Evolutionary conservation across 2,113 vertebrate species (phyloP).

Genomic region (Gobius niger): DNA sequence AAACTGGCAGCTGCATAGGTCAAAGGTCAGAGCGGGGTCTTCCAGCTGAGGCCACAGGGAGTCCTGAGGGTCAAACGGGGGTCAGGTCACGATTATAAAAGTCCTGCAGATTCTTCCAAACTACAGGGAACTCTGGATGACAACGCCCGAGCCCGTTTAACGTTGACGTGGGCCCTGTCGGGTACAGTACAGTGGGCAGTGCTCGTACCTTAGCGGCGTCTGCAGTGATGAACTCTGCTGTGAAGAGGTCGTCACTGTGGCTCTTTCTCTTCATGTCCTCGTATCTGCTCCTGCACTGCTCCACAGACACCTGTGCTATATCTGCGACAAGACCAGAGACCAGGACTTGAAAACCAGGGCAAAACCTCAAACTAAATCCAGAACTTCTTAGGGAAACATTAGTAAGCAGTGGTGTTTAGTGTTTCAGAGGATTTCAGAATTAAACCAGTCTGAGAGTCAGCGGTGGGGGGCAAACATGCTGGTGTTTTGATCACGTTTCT

Average conservation of each 20-base stretch:
- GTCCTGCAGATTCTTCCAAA: too few relatives aligned
- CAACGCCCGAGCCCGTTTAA: too few relatives aligned
- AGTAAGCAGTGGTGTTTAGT: too few relatives aligned
- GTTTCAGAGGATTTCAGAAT: too few relatives aligned
- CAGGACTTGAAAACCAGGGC: neutral
- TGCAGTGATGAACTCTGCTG: conserved; percentile 90
- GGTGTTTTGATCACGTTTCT: too few relatives aligned
- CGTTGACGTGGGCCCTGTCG: too few relatives aligned
- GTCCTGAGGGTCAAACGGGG: conserved; percentile 74
- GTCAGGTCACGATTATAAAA: neutral
- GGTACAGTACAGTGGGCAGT: neutral
- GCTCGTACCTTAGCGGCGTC: conserved; percentile 91
- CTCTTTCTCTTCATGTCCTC: conserved; percentile 85
- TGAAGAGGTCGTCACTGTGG: conserved; percentile 83
- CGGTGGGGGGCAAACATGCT: too few relatives aligned
- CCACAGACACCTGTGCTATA: conserved; percentile 91
- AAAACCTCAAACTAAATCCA: neutral
- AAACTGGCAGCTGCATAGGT: conserved; percentile 97
- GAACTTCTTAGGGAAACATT: neutral
- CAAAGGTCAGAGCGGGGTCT: conserved; percentile 80
- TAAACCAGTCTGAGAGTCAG: too few relatives aligned
- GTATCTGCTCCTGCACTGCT: conserved; percentile 92
- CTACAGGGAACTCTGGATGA: too few relatives aligned
- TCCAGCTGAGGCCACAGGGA: conserved; percentile 81
- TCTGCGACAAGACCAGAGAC: conserved; percentile 69